Base-by-base conservation (phyloP, 2,113 vertebrate species). In the Chaetorhynchus papuensis region DNA sequence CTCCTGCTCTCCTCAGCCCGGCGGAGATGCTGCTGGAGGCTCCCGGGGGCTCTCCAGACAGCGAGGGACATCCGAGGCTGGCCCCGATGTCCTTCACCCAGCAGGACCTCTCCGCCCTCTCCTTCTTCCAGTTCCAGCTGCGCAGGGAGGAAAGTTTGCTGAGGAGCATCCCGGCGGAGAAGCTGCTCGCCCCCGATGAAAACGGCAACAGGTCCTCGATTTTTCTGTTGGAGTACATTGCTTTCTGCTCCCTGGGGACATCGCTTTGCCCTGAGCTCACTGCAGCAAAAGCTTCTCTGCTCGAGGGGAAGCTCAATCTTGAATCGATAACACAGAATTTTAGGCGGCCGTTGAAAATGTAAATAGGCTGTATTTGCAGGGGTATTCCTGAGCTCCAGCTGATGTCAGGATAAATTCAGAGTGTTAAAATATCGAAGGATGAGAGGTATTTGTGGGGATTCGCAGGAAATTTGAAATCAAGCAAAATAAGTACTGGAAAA, bases 71-170 rank as follows among this genome's bases (percentile, higher is more conserved):
- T 26, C 14, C 27, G 52, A 86, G 77, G 45, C 16, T 6, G 1
- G 8, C 10, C 27, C 13, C 39, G 0, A 5, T 4, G 23, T 9
- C 84, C 35, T 85, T 64, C 49, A 5, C 68, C 1, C 59, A 64
- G 30, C 94, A 96, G 56, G 94, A 97, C 37, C 93, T 86, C 86
- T 90, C 96, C 23, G 77, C 79, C 69, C 82, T 97, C 10, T 88
- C 94, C 31, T 98, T 98, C 93, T 99, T 99, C 95, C 97, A 98
- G 96, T 97, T 97, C 35, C 98, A 99, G 94, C 97, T 99, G 37
- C 95, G 94, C 90, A 97, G 87, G 79, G 98, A 98, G 75, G 98
- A 98, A 56, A 96, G 19, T 26, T 57, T 94, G 10, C 95, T 99
- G 83, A 93, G 66, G 45, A 74, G 42, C 16, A 70, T 98, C 71